Conservation (phyloP, 2,888 invertebrate species). For the Erebia palarica region DNA sequence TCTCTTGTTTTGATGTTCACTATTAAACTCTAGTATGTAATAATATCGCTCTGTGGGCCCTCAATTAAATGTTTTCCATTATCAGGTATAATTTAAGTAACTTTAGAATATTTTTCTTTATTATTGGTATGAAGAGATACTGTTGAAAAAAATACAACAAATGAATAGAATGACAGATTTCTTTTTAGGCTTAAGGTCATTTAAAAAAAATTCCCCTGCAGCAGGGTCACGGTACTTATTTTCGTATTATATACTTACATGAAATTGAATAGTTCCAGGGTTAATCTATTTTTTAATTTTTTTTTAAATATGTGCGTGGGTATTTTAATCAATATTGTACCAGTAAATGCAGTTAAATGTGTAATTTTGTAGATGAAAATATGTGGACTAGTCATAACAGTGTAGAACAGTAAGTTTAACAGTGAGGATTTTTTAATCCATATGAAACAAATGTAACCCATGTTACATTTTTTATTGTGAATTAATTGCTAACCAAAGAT, state of each 20-base stretch:
- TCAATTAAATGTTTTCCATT: neutral
- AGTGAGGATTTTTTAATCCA: too few relatives aligned
- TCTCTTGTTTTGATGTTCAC: neutral
- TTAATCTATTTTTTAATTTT: constrained; percentile 12
- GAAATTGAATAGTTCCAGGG: neutral
- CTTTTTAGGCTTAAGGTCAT: neutral
- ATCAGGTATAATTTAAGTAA: neutral
- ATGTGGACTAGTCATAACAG: neutral
- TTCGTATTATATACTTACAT: neutral
- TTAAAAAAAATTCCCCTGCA: neutral
- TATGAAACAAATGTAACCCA: too few relatives aligned
- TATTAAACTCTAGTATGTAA: neutral
- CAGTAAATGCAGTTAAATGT: neutral
- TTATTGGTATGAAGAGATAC: neutral
- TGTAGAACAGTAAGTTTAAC: too few relatives aligned
- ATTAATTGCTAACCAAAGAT: constrained; percentile 34
- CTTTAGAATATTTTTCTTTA: neutral
- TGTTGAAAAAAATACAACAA: neutral
- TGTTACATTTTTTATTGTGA: neutral
- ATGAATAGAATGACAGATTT: neutral
- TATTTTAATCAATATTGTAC: neutral
- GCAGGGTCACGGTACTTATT: constrained; percentile 1
- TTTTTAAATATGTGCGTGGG: neutral
- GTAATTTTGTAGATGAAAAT: too few relatives aligned
- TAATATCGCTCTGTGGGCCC: neutral